Conservation (phyloP, 2,113 vertebrate genomes). For the Dicaeum eximium region DNA sequence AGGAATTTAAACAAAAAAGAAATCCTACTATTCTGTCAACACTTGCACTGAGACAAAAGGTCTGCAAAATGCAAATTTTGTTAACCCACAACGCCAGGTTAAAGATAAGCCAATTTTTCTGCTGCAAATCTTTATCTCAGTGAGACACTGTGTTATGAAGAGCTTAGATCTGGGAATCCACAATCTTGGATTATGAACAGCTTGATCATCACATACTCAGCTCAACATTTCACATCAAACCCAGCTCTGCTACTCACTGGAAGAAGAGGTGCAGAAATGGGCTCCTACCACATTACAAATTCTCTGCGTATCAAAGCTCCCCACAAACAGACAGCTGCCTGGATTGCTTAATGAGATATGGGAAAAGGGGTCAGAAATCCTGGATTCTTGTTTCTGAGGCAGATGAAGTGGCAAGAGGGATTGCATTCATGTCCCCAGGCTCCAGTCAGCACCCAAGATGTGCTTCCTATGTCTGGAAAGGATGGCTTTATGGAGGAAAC, state of each 20-base stretch:
- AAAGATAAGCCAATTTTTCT: not conserved
- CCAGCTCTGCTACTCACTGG: not conserved
- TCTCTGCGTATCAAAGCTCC: not conserved
- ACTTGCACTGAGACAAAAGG: not conserved
- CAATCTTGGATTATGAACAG: not conserved
- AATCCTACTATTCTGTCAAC: not conserved
- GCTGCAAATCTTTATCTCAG: not conserved
- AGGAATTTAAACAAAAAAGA: not conserved
- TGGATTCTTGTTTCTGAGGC: not conserved
- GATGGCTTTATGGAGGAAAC: not conserved
- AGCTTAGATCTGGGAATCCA: not conserved
- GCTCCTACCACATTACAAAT: not conserved
- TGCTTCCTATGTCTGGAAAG: not conserved
- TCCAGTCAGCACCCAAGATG: accelerated
- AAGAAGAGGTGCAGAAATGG: not conserved
- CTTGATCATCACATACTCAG: not conserved
- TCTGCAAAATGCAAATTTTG: not conserved
- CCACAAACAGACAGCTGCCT: not conserved
- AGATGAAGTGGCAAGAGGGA: not conserved
- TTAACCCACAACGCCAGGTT: not conserved
- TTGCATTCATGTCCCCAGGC: not conserved
- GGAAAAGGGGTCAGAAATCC: not conserved
- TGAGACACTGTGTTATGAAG: not conserved
- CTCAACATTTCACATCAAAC: not conserved
- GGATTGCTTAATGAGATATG: not conserved